Conservation (phyloP, 1,140 invertebrate genomes). For the Phthorimaea operculella region DNA sequence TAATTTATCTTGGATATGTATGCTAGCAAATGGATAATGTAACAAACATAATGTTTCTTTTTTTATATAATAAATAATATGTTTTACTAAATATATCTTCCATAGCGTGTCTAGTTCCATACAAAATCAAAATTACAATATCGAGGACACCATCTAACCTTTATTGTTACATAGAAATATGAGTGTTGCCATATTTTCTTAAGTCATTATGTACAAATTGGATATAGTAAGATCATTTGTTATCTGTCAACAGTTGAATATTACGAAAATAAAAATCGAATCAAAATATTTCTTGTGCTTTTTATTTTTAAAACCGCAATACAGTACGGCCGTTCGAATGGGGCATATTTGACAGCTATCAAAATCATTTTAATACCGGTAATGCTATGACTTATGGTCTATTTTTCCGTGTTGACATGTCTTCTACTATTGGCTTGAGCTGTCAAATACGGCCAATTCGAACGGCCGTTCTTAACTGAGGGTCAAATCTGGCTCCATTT, state of each 20-base stretch:
- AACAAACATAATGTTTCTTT: too few species aligned
- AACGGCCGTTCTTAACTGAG: too few species aligned
- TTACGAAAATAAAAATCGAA: slow-evolving; percentile 64
- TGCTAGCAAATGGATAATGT: not conserved
- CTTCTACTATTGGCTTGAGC: too few species aligned
- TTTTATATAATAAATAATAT: not conserved
- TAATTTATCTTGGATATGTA: slow-evolving; percentile 23
- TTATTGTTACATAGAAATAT: slow-evolving; percentile 59
- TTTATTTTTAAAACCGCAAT: not conserved
- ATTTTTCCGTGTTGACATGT: too few species aligned
- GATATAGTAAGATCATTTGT: slow-evolving; percentile 67
- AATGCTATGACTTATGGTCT: too few species aligned
- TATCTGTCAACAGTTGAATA: slow-evolving; percentile 67
- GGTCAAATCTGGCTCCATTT: too few species aligned
- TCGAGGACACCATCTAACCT: slow-evolving; percentile 33
- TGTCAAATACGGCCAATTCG: too few species aligned
- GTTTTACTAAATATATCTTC: not conserved
- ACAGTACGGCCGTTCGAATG: too few species aligned
- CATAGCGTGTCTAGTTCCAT: not conserved
- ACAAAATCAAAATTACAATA: not conserved
- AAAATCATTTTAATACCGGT: too few species aligned
- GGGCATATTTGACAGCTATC: too few species aligned
- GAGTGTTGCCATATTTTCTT: slow-evolving; percentile 67
- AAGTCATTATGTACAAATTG: slow-evolving; percentile 68
- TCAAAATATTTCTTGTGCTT: slow-evolving; percentile 26